A percentile compares a stretch with the other conserved stretches of the same genome.
Evolutionary conservation across 2,113 vertebrate species (phyloP).

Genomic region (Rhineura floridana): DNA sequence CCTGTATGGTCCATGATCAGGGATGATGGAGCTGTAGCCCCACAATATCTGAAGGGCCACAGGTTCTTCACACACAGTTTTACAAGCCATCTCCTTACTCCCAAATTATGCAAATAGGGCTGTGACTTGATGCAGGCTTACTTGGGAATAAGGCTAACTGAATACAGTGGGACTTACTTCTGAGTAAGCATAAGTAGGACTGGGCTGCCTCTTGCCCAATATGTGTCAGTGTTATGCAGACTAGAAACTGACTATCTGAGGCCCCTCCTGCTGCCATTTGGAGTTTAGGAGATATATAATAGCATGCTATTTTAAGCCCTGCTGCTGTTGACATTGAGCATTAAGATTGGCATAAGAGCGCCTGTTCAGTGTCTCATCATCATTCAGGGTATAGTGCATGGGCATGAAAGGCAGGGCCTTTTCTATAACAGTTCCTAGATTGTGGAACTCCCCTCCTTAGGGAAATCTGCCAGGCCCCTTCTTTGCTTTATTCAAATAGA

Average conservation of each 20-base stretch:
- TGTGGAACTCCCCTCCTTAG: neutral
- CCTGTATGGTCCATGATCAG: no score
- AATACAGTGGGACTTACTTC: neutral
- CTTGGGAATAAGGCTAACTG: neutral
- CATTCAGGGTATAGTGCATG: neutral
- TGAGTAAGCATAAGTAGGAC: neutral
- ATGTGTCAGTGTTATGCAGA: neutral
- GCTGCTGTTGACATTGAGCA: no score
- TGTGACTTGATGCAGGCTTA: neutral
- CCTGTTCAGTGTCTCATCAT: neutral
- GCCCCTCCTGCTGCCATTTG: neutral
- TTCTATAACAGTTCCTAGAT: neutral
- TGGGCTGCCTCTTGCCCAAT: neutral
- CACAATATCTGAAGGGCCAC: no score
- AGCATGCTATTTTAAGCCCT: neutral
- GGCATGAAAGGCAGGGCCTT: neutral
- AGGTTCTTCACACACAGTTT: neutral
- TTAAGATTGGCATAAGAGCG: no score
- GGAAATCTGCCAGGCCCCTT: neutral
- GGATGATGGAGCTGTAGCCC: no score
- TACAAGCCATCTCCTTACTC: neutral
- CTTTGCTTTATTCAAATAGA: neutral
- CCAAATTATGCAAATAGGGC: neutral
- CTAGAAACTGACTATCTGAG: neutral
- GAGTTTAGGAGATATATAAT: neutral